These are phyloP conservation scores for Hipposideros armiger DNA, from an alignment of 2,113 vertebrate genomes.

Conservation along the genomic window DNA sequence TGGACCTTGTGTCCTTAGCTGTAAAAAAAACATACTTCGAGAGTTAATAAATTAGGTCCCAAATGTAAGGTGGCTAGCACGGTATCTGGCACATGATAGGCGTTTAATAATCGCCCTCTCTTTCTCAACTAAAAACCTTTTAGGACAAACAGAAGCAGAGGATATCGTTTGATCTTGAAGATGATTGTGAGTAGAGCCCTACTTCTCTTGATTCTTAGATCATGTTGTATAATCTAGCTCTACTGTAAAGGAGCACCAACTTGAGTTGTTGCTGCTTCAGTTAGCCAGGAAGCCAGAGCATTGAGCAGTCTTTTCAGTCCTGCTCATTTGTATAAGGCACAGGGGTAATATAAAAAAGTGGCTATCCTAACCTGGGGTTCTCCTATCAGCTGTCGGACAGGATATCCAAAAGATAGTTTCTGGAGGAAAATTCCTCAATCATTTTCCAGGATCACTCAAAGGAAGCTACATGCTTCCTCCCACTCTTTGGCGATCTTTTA, in stretches of 20 bases:
- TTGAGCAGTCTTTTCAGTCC: slow-evolving; percentile 20
- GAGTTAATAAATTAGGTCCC: slow-evolving; percentile 18
- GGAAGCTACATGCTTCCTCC: not conserved
- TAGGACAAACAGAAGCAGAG: slow-evolving; percentile 6
- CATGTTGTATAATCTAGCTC: not conserved
- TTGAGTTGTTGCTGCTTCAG: not conserved
- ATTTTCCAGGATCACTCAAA: not conserved
- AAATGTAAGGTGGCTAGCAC: slow-evolving; percentile 14
- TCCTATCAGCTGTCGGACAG: not conserved
- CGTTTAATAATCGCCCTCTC: slow-evolving; percentile 28
- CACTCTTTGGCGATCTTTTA: not conserved
- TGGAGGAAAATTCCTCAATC: not conserved
- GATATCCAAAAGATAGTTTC: not conserved
- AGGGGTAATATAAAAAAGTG: not conserved
- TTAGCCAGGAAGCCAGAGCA: not conserved
- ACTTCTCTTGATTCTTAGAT: not conserved
- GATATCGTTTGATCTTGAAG: not conserved
- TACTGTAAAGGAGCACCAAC: not conserved
- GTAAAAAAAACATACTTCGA: not conserved
- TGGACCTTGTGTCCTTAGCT: not conserved
- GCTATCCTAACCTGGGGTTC: not conserved
- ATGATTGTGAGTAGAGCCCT: not conserved
- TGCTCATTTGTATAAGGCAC: not conserved
- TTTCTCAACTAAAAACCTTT: slow-evolving; percentile 31
- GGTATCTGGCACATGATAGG: not conserved